phyloP scores from a whole-genome alignment of 2,888 invertebrate genomes.

The Seira ritae region DNA sequence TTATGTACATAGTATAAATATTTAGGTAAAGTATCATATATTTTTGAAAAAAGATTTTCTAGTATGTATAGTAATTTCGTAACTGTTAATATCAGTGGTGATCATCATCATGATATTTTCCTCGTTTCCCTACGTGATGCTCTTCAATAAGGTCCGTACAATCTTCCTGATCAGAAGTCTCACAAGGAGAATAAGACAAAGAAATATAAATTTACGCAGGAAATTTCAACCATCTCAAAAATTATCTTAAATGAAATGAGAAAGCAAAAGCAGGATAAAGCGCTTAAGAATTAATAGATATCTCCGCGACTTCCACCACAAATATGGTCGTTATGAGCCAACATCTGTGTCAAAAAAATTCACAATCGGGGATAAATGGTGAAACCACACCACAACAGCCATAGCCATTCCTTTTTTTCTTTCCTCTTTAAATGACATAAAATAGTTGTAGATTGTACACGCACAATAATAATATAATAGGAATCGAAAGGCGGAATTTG shows the following conservation, averaged over 20 bases:
- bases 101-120: conserved; percentile 73
- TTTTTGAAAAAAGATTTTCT: not conserved
- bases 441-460: too few species aligned
- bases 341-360: conserved; percentile 43
- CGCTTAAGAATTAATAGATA: too few species aligned
- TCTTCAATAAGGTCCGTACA: conserved; percentile 73
- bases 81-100: conserved; percentile 68
- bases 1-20: too few species aligned
- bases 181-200: conserved; percentile 75
- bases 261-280: conserved; percentile 3
- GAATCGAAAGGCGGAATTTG: too few species aligned
- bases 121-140: conserved; percentile 72
- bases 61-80: too few species aligned
- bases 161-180: conserved; percentile 76
- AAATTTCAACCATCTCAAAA: too few species aligned
- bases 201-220: too few species aligned
- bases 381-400: conserved; percentile 40
- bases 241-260: too few species aligned
- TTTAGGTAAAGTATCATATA: too few species aligned
- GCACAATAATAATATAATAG: too few species aligned
- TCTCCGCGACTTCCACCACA: too few species aligned
- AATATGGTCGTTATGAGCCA: conserved; percentile 47
- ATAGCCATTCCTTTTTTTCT: not conserved
- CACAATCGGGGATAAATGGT: too few species aligned
- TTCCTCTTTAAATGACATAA: not conserved